Evolutionary conservation across 2,113 vertebrate genomes (phyloP).

Genomic region (Brevimyrus niger): DNA sequence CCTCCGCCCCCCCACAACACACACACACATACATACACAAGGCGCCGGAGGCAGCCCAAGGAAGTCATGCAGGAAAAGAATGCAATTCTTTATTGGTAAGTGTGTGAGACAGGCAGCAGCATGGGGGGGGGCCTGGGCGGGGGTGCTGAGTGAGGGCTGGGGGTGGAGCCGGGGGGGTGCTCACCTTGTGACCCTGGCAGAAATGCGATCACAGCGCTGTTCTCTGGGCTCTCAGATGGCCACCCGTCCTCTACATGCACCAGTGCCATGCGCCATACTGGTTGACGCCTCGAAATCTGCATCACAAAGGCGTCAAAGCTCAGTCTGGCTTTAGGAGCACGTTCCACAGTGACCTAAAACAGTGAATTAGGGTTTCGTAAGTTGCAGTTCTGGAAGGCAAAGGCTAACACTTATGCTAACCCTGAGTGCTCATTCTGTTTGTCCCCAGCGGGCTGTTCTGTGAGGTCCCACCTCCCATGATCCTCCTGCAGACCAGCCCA

Average conservation of each 20-base stretch:
- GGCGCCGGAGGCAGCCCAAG: background rate
- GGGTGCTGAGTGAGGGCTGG: background rate
- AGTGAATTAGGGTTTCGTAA: background rate
- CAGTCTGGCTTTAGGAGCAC: background rate
- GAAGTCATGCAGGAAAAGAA: constrained; percentile 4
- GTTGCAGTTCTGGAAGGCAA: background rate
- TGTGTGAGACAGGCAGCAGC: background rate
- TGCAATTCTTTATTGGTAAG: constrained; percentile 5
- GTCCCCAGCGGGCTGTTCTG: constrained; percentile 81
- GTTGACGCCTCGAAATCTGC: background rate
- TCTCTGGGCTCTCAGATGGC: background rate
- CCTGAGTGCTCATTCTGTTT: background rate
- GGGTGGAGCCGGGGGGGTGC: background rate
- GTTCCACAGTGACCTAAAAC: background rate
- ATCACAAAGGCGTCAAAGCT: background rate
- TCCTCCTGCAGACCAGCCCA: constrained; percentile 93
- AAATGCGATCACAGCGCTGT: background rate
- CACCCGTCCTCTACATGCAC: background rate
- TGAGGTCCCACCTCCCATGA: constrained; percentile 91
- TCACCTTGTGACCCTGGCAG: background rate
- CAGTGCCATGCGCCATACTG: background rate
- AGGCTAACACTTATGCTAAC: background rate
- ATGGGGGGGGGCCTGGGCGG: background rate
- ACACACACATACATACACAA: constrained; percentile 13
- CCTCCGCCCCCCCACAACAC: constrained; percentile 7